phyloP scores from a whole-genome alignment of 2,888 invertebrate genomes.

The Cantharis rustica region DNA sequence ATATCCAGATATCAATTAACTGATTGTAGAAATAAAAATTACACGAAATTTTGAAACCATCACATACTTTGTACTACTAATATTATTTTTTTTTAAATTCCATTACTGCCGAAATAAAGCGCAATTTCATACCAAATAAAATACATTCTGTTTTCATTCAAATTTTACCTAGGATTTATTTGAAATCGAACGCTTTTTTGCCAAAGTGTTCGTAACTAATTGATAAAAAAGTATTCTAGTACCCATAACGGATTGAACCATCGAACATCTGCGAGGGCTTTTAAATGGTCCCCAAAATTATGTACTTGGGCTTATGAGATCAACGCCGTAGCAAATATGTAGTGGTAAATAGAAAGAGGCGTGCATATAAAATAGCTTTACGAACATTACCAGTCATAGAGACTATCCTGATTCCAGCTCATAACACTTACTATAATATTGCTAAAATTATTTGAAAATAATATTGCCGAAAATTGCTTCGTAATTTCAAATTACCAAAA shows the following conservation, averaged over 20 bases:
- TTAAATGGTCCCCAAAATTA: constrained; percentile 15
- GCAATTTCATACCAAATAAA: not conserved
- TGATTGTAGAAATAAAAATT: too few species aligned
- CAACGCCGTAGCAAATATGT: constrained; percentile 28
- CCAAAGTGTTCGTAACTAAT: constrained; percentile 30
- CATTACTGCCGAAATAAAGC: not conserved
- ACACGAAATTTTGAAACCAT: too few species aligned
- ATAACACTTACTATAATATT: not conserved
- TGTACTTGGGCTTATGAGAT: constrained; percentile 20
- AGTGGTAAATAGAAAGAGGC: constrained; percentile 31
- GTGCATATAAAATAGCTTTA: constrained; percentile 22
- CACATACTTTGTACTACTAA: too few species aligned
- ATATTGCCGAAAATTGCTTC: not conserved
- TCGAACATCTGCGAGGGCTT: constrained; percentile 32
- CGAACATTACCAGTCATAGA: constrained; percentile 5
- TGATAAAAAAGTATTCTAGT: constrained; percentile 25
- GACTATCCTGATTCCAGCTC: not conserved
- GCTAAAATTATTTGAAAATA: not conserved
- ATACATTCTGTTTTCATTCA: not conserved
- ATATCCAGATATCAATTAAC: too few species aligned
- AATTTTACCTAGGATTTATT: not conserved
- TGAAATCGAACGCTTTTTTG: not conserved
- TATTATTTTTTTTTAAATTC: not conserved
- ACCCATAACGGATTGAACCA: constrained; percentile 31
- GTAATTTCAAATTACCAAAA: not conserved